phyloP scores from a whole-genome alignment of 2,888 invertebrate genomes.

The Theretra japonica region DNA sequence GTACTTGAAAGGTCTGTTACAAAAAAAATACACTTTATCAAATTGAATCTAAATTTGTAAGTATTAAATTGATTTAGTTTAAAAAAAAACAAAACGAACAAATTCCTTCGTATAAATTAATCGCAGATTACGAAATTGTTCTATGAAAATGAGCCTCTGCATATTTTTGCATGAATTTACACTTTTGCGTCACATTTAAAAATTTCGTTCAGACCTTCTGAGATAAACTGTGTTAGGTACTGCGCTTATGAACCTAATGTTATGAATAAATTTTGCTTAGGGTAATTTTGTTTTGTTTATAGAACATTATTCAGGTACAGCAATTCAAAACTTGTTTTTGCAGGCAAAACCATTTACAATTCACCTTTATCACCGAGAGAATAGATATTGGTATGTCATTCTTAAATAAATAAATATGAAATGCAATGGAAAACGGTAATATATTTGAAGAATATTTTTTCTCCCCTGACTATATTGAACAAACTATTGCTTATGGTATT shows the following conservation, averaged over 20 bases:
- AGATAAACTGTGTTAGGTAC: neutral
- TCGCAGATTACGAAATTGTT: slow-evolving; percentile 1
- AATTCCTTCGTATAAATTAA: neutral
- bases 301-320: neutral
- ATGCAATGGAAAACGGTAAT: too few relatives aligned
- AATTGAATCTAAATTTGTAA: neutral
- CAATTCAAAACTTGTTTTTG: too few relatives aligned
- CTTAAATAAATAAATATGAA: too few relatives aligned
- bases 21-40: too few relatives aligned
- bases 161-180: slow-evolving; percentile 23
- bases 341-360: too few relatives aligned
- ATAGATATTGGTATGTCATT: too few relatives aligned
- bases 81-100: neutral
- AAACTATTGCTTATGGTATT: too few relatives aligned
- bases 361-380: too few relatives aligned
- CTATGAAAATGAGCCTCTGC: neutral
- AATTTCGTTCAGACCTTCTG: neutral
- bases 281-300: neutral
- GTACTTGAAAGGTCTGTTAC: too few relatives aligned
- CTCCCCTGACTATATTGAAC: too few relatives aligned
- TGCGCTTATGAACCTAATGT: neutral
- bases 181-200: neutral
- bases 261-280: neutral
- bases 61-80: neutral
- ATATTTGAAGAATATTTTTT: too few relatives aligned